phyloP scores from a whole-genome alignment of 2,888 invertebrate genomes.

The Eueremaeus valkanovi region DNA sequence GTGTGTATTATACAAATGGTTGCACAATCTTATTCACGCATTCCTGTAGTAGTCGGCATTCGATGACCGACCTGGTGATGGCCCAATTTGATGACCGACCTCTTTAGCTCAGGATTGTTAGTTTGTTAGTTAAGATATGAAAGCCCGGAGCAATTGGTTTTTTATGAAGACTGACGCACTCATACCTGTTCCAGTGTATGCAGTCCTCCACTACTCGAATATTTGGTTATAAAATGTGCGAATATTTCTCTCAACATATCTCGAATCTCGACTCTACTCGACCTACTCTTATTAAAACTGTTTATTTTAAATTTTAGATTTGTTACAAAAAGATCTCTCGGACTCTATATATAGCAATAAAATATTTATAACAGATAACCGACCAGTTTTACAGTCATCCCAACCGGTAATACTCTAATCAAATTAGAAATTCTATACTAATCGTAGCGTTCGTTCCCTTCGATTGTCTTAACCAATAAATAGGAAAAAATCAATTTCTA shows the following conservation, averaged over 20 bases:
- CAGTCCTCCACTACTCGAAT: conserved; percentile 17
- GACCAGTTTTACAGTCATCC: background rate
- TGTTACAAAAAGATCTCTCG: background rate
- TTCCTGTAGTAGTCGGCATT: conserved; percentile 21
- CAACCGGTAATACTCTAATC: background rate
- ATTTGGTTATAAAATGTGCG: background rate
- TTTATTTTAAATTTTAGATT: conserved; percentile 25
- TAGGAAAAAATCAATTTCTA: no score
- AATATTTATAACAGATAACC: background rate
- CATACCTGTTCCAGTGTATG: background rate
- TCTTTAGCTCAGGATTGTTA: conserved; percentile 25
- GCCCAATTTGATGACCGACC: conserved; percentile 37
- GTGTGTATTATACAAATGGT: no score
- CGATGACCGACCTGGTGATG: conserved; percentile 29
- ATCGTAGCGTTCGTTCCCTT: no score
- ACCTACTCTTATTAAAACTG: conserved; percentile 25
- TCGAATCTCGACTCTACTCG: background rate
- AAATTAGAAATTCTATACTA: background rate
- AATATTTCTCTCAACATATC: background rate
- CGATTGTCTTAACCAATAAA: no score
- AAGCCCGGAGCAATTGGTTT: background rate
- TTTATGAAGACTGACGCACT: conserved; percentile 1
- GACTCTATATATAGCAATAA: background rate
- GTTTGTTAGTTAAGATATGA: conserved; percentile 8
- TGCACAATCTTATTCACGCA: background rate